Percentiles rank a stretch among this genome's conserved stretches.
Evolutionary conservation across 2,888 invertebrate species (phyloP).

Genomic region (Acronicta aceris): DNA sequence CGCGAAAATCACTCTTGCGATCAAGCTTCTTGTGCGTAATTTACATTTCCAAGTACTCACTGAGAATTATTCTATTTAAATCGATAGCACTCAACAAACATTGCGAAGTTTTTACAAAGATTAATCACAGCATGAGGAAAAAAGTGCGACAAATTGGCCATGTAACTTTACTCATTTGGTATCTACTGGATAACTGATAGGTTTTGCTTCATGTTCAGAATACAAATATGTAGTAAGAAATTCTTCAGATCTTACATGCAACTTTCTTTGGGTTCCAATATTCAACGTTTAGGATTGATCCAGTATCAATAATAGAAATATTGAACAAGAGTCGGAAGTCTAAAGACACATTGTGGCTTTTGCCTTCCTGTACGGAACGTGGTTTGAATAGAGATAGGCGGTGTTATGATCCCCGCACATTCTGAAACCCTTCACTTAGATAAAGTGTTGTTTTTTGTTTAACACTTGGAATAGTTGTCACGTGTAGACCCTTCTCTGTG

Average conservation of each 20-base stretch:
- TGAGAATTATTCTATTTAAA: constrained; percentile 39
- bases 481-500: constrained; percentile 59
- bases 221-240: constrained; percentile 39
- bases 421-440: constrained; percentile 74
- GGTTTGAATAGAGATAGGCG: constrained; percentile 76
- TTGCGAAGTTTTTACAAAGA: constrained; percentile 23
- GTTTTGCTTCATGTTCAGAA: constrained; percentile 29
- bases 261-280: constrained; percentile 54
- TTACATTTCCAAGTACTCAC: constrained; percentile 48
- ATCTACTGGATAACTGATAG: constrained; percentile 36
- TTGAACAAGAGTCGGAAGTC: constrained; percentile 80
- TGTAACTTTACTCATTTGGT: constrained; percentile 45
- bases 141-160: constrained; percentile 39
- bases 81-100: constrained; percentile 44
- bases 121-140: constrained; percentile 44
- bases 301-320: constrained; percentile 80
- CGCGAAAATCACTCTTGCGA: constrained; percentile 59
- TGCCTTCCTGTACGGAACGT: constrained; percentile 77
- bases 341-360: constrained; percentile 81
- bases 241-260: constrained; percentile 30
- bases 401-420: constrained; percentile 67
- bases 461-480: constrained; percentile 69
- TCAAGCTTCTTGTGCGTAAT: constrained; percentile 58
- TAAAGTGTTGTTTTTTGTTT: constrained; percentile 72
- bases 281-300: constrained; percentile 59